Base-by-base conservation (phyloP, 2,888 invertebrate genomes). In the Vanessa cardui region DNA sequence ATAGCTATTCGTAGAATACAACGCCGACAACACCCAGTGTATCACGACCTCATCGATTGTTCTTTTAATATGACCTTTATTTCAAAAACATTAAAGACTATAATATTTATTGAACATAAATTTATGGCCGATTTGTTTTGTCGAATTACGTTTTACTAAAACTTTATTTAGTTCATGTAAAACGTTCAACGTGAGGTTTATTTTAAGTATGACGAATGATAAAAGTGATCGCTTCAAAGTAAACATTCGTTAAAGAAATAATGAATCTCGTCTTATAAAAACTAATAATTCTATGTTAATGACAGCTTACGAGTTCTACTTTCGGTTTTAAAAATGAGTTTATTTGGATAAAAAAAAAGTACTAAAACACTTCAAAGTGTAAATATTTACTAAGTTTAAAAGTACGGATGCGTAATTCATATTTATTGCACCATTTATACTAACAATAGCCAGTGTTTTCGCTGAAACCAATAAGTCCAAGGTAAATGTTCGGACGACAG, bases 1-100 rank as follows among this genome's bases (percentile, higher is more conserved):
- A 86, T 81, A 76, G 80, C 78, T 78, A 83, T 87, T 84, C 86
- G 77, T 76, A 76, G 86, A 86, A 86, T 67, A 76, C 68, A 47
- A 75, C 72, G 69, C 66, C 69, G 72, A 69, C 78, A 71, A 64
- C 56, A 70, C 72, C 72, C 21, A 52, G n/a, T 66, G 46, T 33
- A 50, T 50, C 46, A 31, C 39, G 45, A 61, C 46, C 52, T 18
- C 20, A 60, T 45, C 47, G 6, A 31, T 21, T 26, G 50, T 61
- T 18, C 63, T 20, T 26, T 16, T 20, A 67, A 12, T 47, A 45
- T 70, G 20, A 67, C 61, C 64, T 52, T 58, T 68, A 62, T 68
- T 50, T 47, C 12, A 54, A 58, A n/a, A 12, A 31, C n/a, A 26
- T 47, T 45, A 70, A 64, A 49, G 31, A 47, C 64, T 47, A 60